Percentiles rank a stretch among this genome's conserved stretches.
Conservation (phyloP, 37 sponge, comb jelly and placozoan genomes). For the Aphrocallistes beatrix region DNA sequence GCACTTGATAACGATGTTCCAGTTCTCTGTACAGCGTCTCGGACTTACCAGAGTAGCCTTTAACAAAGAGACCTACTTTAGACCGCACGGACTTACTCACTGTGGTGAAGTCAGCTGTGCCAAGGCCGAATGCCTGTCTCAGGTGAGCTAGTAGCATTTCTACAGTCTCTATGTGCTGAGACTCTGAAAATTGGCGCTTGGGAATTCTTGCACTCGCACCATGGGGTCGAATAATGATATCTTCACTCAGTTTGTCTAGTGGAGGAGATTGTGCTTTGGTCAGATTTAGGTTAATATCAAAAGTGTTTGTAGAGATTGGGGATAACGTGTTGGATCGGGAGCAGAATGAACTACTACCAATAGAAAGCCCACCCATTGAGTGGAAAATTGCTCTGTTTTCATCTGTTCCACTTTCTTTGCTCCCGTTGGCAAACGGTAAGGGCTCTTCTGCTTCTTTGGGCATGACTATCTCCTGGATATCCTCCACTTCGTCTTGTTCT, state of each 20-base stretch:
- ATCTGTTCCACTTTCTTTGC: neutral
- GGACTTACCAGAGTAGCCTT: neutral
- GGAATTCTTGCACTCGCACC: neutral
- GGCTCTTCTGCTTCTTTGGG: neutral
- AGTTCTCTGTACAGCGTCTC: neutral
- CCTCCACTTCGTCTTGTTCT: neutral
- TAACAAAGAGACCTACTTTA: neutral
- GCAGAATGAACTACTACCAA: neutral
- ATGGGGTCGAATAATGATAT: neutral
- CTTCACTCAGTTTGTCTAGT: neutral
- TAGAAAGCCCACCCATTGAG: no score
- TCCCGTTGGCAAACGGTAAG: neutral
- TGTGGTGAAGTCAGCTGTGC: neutral
- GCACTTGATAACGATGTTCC: neutral
- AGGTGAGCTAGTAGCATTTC: neutral
- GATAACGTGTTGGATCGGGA: neutral
- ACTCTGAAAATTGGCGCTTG: neutral
- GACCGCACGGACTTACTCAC: neutral
- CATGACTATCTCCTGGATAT: neutral
- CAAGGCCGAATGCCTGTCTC: constrained; percentile 13
- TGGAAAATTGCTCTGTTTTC: no score
- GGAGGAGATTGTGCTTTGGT: neutral
- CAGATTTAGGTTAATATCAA: neutral
- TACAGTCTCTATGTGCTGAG: constrained; percentile 14
- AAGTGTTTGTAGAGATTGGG: neutral